Evolutionary conservation across 2,113 vertebrate species (phyloP).

Genomic region (Oryzias celebensis): DNA sequence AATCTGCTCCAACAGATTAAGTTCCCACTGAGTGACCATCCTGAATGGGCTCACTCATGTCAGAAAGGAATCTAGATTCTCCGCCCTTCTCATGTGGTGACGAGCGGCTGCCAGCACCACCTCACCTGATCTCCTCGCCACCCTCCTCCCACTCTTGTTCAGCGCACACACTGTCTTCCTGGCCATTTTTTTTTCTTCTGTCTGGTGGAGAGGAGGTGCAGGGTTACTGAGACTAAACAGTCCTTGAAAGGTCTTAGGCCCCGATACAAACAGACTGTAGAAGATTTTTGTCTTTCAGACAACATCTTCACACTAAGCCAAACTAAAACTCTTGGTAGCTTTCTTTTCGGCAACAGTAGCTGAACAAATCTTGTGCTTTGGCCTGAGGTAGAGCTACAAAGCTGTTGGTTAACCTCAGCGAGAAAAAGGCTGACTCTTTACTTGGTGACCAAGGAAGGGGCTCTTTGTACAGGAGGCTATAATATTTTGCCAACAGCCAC

Average conservation of each 20-base stretch:
- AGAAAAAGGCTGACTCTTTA: constrained; percentile 36
- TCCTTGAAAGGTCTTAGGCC: constrained; percentile 76
- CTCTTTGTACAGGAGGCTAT: constrained; percentile 8
- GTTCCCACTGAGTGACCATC: constrained; percentile 80
- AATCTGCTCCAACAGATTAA: constrained; percentile 66
- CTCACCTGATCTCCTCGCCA: constrained; percentile 68
- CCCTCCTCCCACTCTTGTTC: constrained; percentile 28
- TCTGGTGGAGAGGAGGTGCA: constrained; percentile 61
- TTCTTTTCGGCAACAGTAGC: constrained; percentile 32
- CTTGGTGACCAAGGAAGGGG: constrained; percentile 28
- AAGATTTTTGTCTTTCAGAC: constrained; percentile 33
- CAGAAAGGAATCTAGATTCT: constrained; percentile 76
- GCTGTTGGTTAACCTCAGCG: constrained; percentile 15
- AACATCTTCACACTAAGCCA: constrained; percentile 21
- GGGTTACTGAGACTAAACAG: constrained; percentile 71
- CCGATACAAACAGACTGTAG: constrained; percentile 49
- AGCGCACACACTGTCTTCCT: constrained; percentile 31
- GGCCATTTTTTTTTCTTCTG: constrained; percentile 76
- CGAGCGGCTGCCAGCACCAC: constrained; percentile 61
- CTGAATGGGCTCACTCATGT: constrained; percentile 78
- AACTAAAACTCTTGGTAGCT: constrained; percentile 20
- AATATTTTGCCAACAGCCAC: constrained; percentile 14
- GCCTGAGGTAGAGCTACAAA: constrained; percentile 16
- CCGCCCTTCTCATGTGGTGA: constrained; percentile 54
- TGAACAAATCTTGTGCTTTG: constrained; percentile 39